A percentile compares a stretch with the other conserved stretches of the same genome.
Evolutionary conservation across 2,797 vertebrate species (phyloP).

Genomic region (Phoxinus dragarum): DNA sequence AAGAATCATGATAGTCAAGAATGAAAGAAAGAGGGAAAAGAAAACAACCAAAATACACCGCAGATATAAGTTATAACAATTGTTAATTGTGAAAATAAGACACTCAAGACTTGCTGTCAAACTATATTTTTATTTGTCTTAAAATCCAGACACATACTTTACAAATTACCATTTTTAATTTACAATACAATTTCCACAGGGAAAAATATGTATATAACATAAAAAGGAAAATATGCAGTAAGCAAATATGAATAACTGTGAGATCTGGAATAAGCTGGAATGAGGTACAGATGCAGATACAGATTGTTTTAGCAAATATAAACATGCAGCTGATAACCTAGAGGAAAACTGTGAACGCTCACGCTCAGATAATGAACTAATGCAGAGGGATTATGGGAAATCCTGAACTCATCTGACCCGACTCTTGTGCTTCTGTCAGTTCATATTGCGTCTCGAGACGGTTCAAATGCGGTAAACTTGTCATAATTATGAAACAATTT

Average conservation of each 20-base stretch:
- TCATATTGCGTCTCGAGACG: too few relatives aligned
- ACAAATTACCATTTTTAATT: not conserved
- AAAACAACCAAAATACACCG: not conserved
- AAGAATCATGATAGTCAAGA: not conserved
- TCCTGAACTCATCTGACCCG: too few relatives aligned
- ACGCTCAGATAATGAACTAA: not conserved
- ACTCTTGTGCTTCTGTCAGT: too few relatives aligned
- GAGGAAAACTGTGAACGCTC: not conserved
- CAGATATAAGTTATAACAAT: not conserved
- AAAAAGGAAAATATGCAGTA: not conserved
- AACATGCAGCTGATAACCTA: not conserved
- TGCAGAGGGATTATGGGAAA: not conserved
- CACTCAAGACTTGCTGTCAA: conserved; percentile 33
- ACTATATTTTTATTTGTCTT: conserved; percentile 49
- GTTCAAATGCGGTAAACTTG: too few relatives aligned
- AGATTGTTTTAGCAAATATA: not conserved
- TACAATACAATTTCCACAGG: conserved; percentile 13
- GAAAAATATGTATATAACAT: not conserved
- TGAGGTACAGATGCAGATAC: not conserved
- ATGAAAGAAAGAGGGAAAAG: not conserved
- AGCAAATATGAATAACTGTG: not conserved
- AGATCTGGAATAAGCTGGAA: not conserved
- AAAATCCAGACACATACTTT: conserved; percentile 49
- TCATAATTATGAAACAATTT: too few relatives aligned
- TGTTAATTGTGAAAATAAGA: not conserved